Evolutionary conservation across 2,113 vertebrate genomes (phyloP), one percentile per base, ranked within the genome.

Genomic region (Gyps fulvus): DNA sequence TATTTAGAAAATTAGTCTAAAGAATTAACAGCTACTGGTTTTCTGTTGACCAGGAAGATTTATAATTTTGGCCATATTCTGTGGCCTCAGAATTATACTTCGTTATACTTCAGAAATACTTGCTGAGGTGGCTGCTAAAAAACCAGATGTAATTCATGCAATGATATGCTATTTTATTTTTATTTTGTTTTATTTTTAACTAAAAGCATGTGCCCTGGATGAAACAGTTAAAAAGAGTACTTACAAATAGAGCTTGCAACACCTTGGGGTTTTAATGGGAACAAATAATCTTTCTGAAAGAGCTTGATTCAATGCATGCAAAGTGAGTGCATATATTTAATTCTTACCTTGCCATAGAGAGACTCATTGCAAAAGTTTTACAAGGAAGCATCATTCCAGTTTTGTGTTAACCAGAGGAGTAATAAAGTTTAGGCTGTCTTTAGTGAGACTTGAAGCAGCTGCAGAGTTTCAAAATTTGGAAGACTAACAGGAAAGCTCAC

Each of bases 281-380:
- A 70, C 23, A 96, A 96, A 89, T 91, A 94, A 92, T 55, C 83
- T 82, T 72, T 89, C 63, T 67, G 27, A 85, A 93, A 95, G 55
- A 95, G 70, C 87, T 96, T 98, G 96, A 97, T 98, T 97, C 90
- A 96, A 92, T 98, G 98, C 98, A 98, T 98, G 98, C 97, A 85
- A 92, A 97, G 62, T 86, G 79, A 96, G 84, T 85, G 83, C 80
- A 83, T 88, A 87, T 93, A 96, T 95, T 98, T 98, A 98, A 98
- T 98, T 98, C 98, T 98, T 98, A 98, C 98, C 97, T 97, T 98
- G 98, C 98, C 98, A 98, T 94, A 97, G 94, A 96, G 66, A 96
- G 84, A 80, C 31, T 73, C 16, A 62, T 81, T 96, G 38, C n/a
- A 90, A 93, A 94, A 93, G 72, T 92, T 81, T 81, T 82, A 73